Evolutionary conservation across 2,888 invertebrate genomes (phyloP), one percentile per base, ranked within the genome.

Genomic region (Tetragonisca angustula): DNA sequence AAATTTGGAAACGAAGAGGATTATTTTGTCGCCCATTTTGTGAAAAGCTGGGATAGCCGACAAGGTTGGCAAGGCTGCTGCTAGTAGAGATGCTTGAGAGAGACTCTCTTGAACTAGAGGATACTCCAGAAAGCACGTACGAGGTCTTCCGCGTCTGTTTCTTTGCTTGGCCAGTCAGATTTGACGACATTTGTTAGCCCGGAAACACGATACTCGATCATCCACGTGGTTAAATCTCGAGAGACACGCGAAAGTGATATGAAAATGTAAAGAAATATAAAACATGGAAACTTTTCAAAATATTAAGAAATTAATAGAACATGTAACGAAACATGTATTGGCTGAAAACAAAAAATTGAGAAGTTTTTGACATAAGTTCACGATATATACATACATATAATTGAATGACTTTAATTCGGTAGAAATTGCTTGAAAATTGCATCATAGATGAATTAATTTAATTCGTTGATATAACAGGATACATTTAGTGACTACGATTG

Each of bases 81-180:
- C 56, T 78, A 67, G 69, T 73, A 64, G 76, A 76, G 70, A 81
- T 32, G 74, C 68, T 76, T 77, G 21, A 73, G 85, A 81, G 79
- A 76, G 75, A 76, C 59, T 76, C 85, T 81, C 87, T 88, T 74
- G 79, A 84, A 78, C 73, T 69, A 76, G 50, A 88, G 87, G 89
- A 84, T 79, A 59, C 88, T 88, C 71, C 71, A 88, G 74, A 82
- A 75, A 65, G 83, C 84, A 88, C 84, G 87, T 87, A 84, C 86
- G 81, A 78, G 83, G 67, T 68, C 83, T 83, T 81, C 43, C 86
- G 75, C 72, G 72, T 84, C 75, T 86, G 79, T 88, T 77, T 74
- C 85, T 72, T 70, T 67, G 76, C 84, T 82, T 62, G 87, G 73
- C 77, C 88, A 84, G 88, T 84, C 88, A 81, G 72, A 86, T 83